Conservation (phyloP, 2,888 invertebrate species). For the Monopis laevigella region DNA sequence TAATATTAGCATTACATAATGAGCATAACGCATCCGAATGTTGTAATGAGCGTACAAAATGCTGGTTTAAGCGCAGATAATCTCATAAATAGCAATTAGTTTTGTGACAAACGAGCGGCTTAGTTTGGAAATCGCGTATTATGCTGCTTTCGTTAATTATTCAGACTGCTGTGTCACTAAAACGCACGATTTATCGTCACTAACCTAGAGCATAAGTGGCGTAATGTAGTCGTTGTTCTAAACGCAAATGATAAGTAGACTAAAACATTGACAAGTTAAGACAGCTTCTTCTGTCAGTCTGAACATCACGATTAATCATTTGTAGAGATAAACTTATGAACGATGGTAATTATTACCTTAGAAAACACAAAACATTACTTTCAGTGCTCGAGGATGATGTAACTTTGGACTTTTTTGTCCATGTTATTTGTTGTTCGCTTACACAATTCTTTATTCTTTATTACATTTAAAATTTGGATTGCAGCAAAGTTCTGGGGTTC, state of each 20-base stretch:
- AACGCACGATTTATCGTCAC: conserved; percentile 63
- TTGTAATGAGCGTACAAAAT: too few species aligned
- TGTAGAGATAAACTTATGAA: conserved; percentile 1
- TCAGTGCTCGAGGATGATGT: conserved; percentile 17
- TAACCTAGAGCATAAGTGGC: conserved; percentile 55
- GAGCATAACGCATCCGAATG: too few species aligned
- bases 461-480: too few species aligned
- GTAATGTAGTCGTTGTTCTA: conserved; percentile 2
- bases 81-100: conserved; percentile 62
- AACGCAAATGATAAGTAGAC: conserved; percentile 14
- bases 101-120: conserved; percentile 59
- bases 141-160: conserved; percentile 62
- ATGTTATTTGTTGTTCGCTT: too few species aligned
- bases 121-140: conserved; percentile 63
- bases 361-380: conserved; percentile 29
- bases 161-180: conserved; percentile 58
- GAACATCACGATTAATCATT: conserved; percentile 9
- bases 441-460: too few species aligned
- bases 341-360: background rate
- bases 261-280: conserved; percentile 44
- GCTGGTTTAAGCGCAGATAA: conserved; percentile 40
- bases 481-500: too few species aligned
- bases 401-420: too few species aligned
- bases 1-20: too few species aligned
- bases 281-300: conserved; percentile 27